Evolutionary conservation across 2,797 vertebrate species (phyloP).

Genomic region (Scyliorhinus canicula): DNA sequence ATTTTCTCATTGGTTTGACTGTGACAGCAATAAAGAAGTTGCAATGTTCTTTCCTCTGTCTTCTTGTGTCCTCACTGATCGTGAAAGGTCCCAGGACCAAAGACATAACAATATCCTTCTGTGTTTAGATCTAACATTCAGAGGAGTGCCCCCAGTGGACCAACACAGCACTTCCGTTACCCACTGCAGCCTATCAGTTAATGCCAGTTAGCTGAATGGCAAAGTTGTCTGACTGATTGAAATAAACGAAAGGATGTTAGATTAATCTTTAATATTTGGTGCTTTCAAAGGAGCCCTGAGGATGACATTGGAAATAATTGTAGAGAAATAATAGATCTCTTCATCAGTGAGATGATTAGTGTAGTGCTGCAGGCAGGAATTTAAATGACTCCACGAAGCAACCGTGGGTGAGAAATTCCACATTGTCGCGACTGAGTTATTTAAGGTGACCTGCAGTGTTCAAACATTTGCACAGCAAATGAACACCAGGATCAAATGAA

Average conservation of each 20-base stretch:
- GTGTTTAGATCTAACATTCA: neutral
- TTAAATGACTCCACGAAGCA: neutral
- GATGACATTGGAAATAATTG: neutral
- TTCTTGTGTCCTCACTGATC: too few relatives aligned
- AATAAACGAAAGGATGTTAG: neutral
- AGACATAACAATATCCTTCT: too few relatives aligned
- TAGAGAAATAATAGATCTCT: neutral
- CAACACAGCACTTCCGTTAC: neutral
- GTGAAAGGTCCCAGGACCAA: too few relatives aligned
- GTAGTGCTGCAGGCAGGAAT: neutral
- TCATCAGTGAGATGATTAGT: neutral
- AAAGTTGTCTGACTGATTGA: neutral
- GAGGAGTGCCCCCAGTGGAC: neutral
- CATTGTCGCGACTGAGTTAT: neutral
- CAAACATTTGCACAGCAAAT: neutral
- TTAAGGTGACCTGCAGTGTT: neutral
- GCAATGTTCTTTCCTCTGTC: too few relatives aligned
- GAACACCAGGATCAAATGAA: neutral
- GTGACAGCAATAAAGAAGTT: too few relatives aligned
- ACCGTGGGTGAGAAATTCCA: conserved; percentile 14
- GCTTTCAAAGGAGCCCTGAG: neutral
- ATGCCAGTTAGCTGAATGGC: neutral
- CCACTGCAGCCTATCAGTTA: neutral
- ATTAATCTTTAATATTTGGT: neutral
- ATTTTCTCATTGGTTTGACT: too few relatives aligned